Base-by-base conservation (phyloP, 2,113 vertebrate genomes). In the Lophius piscatorius region DNA sequence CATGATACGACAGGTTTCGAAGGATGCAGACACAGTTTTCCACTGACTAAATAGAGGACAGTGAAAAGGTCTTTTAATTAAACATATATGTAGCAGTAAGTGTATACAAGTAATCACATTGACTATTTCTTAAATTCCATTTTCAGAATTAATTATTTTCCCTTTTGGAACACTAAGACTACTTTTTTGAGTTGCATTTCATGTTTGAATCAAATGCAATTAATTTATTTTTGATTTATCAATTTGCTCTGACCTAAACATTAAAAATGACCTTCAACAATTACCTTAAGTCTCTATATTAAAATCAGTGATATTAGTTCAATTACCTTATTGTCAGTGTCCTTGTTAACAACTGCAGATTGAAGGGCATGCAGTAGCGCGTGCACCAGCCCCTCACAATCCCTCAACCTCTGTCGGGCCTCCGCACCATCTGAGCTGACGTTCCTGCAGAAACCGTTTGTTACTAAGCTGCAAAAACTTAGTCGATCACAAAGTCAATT, bases 1-100 rank as follows among this genome's bases (percentile, higher is more conserved):
- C 96, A 0, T 99, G 97, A 54, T 99, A 98, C 42, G 96, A 98
- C 29, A 98, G 92, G 85, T 99, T 99, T 50, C 97, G 72, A 87
- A 98, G 93, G 88, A 99, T 98, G 89, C 97, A 99, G 57, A 98
- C 95, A 0, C 96, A 97, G 81, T 99, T 99, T 86, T 99, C 97
- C 77, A 98, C 97, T 0, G 96, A 97, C 97, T 98, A 70, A 56
- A 82, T 33, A 26, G 56, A 58, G 18, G 36, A 70, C 5, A 47
- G 47, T 2, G 44, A 26, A 45, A 63, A n/a, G 50, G 38, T 22
- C 21, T 28, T 38, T 63, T 4, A 50, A 18, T 71, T 17, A 61
- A 20, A 59, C 18, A 40, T 9, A 12, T 2, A 12, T 2, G 22
- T 13, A 12, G 20, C 2, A 11, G 6, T 2, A 14, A 2, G 33